These are phyloP conservation scores for Anseranas semipalmata DNA, from an alignment of 2,113 vertebrate genomes.

Conservation along the genomic window DNA sequence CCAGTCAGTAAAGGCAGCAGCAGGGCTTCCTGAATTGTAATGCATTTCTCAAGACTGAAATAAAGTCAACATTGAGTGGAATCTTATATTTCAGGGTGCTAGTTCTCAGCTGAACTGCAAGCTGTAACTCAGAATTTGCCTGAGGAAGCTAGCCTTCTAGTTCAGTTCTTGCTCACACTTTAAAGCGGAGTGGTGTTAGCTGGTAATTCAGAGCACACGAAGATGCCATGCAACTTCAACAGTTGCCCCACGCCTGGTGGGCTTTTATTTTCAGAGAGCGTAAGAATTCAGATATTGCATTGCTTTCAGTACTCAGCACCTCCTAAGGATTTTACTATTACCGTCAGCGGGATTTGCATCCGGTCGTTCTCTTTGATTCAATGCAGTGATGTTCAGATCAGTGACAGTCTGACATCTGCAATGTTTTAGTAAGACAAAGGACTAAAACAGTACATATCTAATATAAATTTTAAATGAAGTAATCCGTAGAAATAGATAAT, in stretches of 20 bases:
- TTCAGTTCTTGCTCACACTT: not conserved
- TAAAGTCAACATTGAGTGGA: not conserved
- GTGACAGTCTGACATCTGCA: not conserved
- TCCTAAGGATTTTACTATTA: not conserved
- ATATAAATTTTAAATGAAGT: not conserved
- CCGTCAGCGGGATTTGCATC: not conserved
- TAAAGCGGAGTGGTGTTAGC: not conserved
- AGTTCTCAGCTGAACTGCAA: not conserved
- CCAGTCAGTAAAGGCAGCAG: not conserved
- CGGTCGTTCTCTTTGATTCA: not conserved
- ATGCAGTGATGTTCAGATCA: accelerated
- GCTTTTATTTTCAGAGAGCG: not conserved
- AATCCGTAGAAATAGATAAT: not conserved
- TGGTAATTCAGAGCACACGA: not conserved
- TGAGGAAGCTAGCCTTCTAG: not conserved
- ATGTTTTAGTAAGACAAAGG: not conserved
- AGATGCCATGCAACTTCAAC: not conserved
- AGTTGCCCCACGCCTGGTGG: not conserved
- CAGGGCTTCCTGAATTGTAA: not conserved
- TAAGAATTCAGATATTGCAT: not conserved
- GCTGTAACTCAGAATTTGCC: not conserved
- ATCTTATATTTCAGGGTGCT: not conserved
- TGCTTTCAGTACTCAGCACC: not conserved
- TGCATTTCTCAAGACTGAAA: not conserved
- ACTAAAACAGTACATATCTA: not conserved